Evolutionary conservation across 2,888 invertebrate genomes (phyloP), one percentile per base, ranked within the genome.

Genomic region (Augochlorella aurata): DNA sequence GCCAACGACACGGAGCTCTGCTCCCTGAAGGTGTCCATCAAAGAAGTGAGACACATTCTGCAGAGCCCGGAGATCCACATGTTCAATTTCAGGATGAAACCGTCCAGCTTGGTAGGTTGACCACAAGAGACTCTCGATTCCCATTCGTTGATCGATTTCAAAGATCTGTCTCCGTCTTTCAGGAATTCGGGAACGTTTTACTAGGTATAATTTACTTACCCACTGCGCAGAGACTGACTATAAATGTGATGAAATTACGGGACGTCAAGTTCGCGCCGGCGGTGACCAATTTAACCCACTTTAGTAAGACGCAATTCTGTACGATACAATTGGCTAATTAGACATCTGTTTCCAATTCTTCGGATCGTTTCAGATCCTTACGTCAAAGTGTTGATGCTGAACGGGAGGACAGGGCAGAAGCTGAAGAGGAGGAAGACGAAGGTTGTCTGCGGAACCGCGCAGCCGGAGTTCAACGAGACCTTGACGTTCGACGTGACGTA

Each of bases 1-100:
- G 94, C 94, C 10, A 94, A 94, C 90, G 94, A 94, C 73, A 94
- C 94, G 5, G 94, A 94, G 85, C 84, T 94, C 54, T 94, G 94
- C 66, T 92, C 92, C n/a, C 90, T 94, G 10, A 93, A 92, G 70
- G 89, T 94, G 66, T 90, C 94, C 29, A 86, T 94, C 67, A 93
- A 93, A 77, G 94, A 94, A 73, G 89, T 93, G 74, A 94, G 92
- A 80, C 93, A 92, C 45, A 90, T 94, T 74, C 91, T 94, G 54
- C 78, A 89, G 3, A 92, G 90, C 68, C 92, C 93, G n/a, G 93
- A 93, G 79, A 91, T 92, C 68, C 92, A 94, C 73, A 88, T 94
- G 78, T 93, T 94, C 52, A 94, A 93, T 89, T 94, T 92, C 77
- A 91, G 90, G 83, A 93, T 94, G 91, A 93, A 93, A 74, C 91